Evolutionary conservation across 2,888 invertebrate species (phyloP).

Genomic region (Pristionchus mayeri): DNA sequence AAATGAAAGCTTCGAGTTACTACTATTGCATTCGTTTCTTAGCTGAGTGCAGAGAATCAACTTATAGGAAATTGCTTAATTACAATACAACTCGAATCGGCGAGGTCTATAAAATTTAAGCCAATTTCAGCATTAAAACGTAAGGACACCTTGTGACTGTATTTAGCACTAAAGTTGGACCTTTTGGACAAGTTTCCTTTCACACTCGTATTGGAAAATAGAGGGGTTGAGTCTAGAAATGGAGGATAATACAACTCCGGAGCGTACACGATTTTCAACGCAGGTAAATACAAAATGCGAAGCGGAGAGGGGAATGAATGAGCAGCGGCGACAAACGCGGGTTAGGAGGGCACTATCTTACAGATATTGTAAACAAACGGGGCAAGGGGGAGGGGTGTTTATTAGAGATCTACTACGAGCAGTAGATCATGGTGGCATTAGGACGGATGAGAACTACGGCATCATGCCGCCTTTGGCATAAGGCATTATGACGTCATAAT

Average conservation of each 20-base stretch:
- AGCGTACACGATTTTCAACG: slow-evolving; percentile 28
- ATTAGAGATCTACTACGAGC: neutral
- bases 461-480: too few species aligned
- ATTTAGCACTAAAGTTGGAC: slow-evolving; percentile 26
- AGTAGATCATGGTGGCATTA: neutral
- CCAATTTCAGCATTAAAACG: neutral
- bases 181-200: slow-evolving; percentile 20
- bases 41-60: neutral
- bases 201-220: neutral
- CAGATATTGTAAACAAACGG: slow-evolving; percentile 7
- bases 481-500: too few species aligned
- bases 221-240: neutral
- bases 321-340: neutral
- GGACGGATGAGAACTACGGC: too few species aligned
- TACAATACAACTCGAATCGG: slow-evolving; percentile 29
- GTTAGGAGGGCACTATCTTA: slow-evolving; percentile 42
- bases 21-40: slow-evolving; percentile 24
- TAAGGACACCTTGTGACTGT: slow-evolving; percentile 7
- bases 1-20: neutral
- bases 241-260: neutral
- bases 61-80: slow-evolving; percentile 28
- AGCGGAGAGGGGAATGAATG: neutral
- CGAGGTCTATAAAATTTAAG: neutral
- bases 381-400: too few species aligned
- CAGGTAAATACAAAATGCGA: neutral